phyloP scores from a whole-genome alignment of 2,113 vertebrate species.

The Condylura cristata region DNA sequence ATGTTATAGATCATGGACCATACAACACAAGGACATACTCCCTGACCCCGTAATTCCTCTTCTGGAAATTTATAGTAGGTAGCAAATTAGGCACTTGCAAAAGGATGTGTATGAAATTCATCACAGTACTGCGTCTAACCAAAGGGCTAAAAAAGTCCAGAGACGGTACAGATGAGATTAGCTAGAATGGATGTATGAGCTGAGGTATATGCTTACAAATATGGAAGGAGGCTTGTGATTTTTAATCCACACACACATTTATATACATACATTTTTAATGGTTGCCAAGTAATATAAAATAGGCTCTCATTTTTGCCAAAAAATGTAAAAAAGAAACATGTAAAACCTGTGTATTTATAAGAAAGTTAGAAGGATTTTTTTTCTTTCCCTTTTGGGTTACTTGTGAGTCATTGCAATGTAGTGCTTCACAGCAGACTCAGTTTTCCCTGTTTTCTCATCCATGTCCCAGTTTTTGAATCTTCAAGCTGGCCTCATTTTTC shows the following conservation, averaged over 20 bases:
- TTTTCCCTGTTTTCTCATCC: not conserved
- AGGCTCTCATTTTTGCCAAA: not conserved
- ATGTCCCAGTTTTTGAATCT: not conserved
- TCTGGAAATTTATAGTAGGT: not conserved
- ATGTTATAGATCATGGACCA: not conserved
- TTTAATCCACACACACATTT: too few species aligned
- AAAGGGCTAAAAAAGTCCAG: not conserved
- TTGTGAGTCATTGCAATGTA: not conserved
- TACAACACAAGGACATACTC: not conserved
- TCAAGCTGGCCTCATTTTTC: not conserved
- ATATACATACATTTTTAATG: too few species aligned
- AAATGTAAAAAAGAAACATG: not conserved
- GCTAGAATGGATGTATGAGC: too few species aligned
- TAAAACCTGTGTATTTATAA: not conserved
- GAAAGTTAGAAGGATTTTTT: not conserved
- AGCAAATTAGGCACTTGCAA: not conserved
- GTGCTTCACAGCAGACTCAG: not conserved
- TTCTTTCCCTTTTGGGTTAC: not conserved
- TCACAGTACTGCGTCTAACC: not conserved
- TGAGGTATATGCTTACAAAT: not conserved
- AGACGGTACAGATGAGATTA: not conserved
- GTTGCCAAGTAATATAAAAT: not conserved
- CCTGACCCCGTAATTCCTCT: not conserved
- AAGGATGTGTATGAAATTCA: not conserved
- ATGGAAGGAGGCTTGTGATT: not conserved